Base-by-base conservation (phyloP, 2,113 vertebrate species). In the Thomomys bottae region DNA sequence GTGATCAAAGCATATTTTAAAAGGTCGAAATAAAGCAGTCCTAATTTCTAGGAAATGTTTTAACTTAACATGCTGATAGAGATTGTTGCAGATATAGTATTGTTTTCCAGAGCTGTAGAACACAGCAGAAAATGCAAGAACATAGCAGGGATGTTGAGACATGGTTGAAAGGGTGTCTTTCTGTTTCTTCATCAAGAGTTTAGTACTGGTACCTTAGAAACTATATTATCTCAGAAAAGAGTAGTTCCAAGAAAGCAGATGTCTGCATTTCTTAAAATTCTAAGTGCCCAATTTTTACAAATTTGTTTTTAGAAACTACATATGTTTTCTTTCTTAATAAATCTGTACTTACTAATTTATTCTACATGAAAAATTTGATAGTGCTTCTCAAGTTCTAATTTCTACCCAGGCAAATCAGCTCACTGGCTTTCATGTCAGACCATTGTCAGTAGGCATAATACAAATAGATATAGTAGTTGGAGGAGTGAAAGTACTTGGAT, bases 221-320 rank as follows among this genome's bases (percentile, higher is more conserved):
- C 20, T 38, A 61, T 45, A 4, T 36, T 76, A 79, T 64, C 32
- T 32, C 10, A 42, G 40, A 59, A 57, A 75, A 82, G 45, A 34
- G 7, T 75, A 75, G 81, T 92, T 87, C 68, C 18, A 75, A 34
- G 68, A 87, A 72, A 72, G 67, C 30, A 40, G 28, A 49, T 38
- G 30, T 57, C 34, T 87, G 42, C 34, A 72, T 86, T 67, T 64
- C 57, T 86, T 21, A 91, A 72, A 86, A 80, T 80, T 80, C 42
- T 77, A 36, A 73, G 21, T 21, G 4, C 42, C 21, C 17, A 0
- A 18, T 90, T 71, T 80, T 79, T 83, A 63, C 49, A 90, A 57
- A 67, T 61, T 28, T 84, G 42, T 28, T 71, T 84, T 63, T 63
- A 72, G 83, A 86, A 71, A 61, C 67, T 64, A 34, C 6, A 54